Evolutionary conservation across 2,113 vertebrate species (phyloP).

Genomic region (Gasterosteus aculeatus): DNA sequence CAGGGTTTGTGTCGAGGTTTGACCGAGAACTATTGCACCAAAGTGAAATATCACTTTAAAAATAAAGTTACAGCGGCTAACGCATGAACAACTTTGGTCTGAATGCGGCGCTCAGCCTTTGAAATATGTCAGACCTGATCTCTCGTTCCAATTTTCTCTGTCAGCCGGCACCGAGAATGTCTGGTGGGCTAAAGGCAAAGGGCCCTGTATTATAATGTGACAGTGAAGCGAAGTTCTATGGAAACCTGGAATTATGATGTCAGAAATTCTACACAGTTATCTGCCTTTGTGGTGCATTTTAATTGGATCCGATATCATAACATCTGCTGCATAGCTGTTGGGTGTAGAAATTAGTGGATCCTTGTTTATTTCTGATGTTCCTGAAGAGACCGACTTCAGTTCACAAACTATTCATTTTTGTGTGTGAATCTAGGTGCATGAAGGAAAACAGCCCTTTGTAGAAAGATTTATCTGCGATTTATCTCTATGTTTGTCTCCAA

Average conservation of each 20-base stretch:
- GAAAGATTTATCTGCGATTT: conserved; percentile 12
- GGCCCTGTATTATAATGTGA: conserved; percentile 23
- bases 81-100: conserved; percentile 36
- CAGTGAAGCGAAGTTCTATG: conserved; percentile 26
- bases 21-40: background rate
- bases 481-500: conserved; percentile 12
- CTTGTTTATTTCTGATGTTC: conserved; percentile 64
- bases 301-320: conserved; percentile 63
- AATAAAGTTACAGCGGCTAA: conserved; percentile 13
- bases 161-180: conserved; percentile 10
- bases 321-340: conserved; percentile 52
- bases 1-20: conserved; percentile 14
- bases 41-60: conserved; percentile 42
- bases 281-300: conserved; percentile 35
- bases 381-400: conserved; percentile 40
- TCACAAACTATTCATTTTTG: background rate
- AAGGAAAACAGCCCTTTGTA: conserved; percentile 7
- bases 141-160: conserved; percentile 37
- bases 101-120: conserved; percentile 33
- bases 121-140: conserved; percentile 45
- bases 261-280: conserved; percentile 25
- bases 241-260: conserved; percentile 45
- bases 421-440: conserved; percentile 12
- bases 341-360: conserved; percentile 43
- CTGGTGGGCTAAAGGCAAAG: conserved; percentile 16